A percentile compares a stretch with the other conserved stretches of the same genome.
phyloP scores from a whole-genome alignment of 2,888 invertebrate species.

The Drosophila sordidapex region DNA sequence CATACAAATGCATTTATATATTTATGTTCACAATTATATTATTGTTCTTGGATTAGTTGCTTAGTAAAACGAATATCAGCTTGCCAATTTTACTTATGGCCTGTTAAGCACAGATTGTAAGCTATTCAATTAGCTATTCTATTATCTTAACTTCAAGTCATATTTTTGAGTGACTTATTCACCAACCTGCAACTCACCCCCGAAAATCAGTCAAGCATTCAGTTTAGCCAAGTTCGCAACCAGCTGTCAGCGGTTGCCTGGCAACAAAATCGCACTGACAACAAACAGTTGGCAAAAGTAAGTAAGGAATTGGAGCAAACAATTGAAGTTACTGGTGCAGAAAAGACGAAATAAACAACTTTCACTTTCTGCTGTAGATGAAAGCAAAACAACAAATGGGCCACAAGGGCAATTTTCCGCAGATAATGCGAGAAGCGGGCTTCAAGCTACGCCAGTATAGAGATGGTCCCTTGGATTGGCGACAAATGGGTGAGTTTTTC shows the following conservation, averaged over 20 bases:
- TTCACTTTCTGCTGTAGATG: constrained; percentile 39
- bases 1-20: not conserved
- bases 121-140: too few species aligned
- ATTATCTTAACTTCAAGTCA: not conserved
- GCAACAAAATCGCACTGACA: constrained; percentile 61
- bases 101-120: not conserved
- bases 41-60: not conserved
- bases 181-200: not conserved
- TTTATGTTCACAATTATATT: not conserved
- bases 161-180: not conserved
- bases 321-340: constrained; percentile 23
- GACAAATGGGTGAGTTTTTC: constrained; percentile 76
- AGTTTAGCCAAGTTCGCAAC: constrained; percentile 10
- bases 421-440: constrained; percentile 83
- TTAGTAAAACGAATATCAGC: not conserved
- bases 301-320: constrained; percentile 37
- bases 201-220: not conserved
- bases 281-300: constrained; percentile 35
- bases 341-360: constrained; percentile 46
- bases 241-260: constrained; percentile 44
- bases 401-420: constrained; percentile 80
- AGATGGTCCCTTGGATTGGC: constrained; percentile 83
- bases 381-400: constrained; percentile 50
- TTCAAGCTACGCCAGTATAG: constrained; percentile 81
- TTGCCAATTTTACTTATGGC: not conserved